A percentile compares a stretch with the other conserved stretches of the same genome.
Conservation (phyloP, 2,797 vertebrate genomes). For the Pipistrellus pygmaeus region DNA sequence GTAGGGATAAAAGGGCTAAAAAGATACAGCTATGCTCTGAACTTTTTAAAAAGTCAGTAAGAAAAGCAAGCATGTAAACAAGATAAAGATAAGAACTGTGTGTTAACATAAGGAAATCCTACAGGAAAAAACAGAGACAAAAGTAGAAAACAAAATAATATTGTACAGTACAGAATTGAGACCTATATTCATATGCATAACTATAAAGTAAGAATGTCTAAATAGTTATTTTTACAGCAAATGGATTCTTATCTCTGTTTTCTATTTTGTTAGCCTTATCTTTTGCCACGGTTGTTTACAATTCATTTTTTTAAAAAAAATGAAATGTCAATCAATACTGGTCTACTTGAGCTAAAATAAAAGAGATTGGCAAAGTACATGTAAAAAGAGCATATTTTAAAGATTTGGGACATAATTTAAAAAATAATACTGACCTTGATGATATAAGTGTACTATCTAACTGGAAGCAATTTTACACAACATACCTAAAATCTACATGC, state of each 20-base stretch:
- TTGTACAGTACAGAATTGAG: not conserved
- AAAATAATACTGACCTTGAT: not conserved
- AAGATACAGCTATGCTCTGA: not conserved
- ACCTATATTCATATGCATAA: not conserved
- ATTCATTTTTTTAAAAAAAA: not conserved
- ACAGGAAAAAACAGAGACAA: not conserved
- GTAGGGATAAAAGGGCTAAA: not conserved
- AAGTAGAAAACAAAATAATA: constrained; percentile 33
- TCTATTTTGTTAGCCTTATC: not conserved
- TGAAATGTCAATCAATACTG: not conserved
- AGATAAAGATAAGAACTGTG: not conserved
- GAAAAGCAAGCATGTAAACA: constrained; percentile 32
- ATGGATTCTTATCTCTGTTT: not conserved
- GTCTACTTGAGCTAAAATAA: constrained; percentile 39
- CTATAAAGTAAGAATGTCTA: constrained; percentile 24
- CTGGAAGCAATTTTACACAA: constrained; percentile 47
- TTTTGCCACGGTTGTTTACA: not conserved
- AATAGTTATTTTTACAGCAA: constrained; percentile 23
- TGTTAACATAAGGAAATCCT: not conserved
- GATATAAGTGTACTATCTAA: constrained; percentile 48
- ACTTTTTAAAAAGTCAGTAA: constrained; percentile 23
- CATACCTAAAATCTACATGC: constrained; percentile 45
- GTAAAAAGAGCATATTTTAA: not conserved
- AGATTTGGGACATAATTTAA: not conserved
- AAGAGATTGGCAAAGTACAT: not conserved